Base-by-base conservation (phyloP, 1,140 invertebrate species). In the Araneus ventricosus region DNA sequence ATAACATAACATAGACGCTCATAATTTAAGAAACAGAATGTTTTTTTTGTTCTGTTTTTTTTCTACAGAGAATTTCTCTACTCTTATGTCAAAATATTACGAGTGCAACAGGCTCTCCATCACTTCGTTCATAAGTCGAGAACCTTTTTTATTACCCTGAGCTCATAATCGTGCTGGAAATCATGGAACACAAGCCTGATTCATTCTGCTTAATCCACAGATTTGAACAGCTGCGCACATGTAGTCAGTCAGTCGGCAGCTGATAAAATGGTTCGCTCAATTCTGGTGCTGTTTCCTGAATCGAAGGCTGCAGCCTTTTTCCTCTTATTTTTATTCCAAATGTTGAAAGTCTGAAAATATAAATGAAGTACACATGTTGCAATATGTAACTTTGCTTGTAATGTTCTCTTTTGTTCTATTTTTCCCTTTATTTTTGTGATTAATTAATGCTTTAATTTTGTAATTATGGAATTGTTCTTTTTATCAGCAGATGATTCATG, bases 191-290 rank as follows among this genome's bases (percentile, higher is more conserved):
- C 45, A 61, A 24, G 52, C 5, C 27, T 63, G 85, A 87, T 61
- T 87, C 85, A 87, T 37, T 59, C 30, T 41, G 80, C 39, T 52
- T 82, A 82, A 82, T 82, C 80, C 39, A 45, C 22, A 57, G 57
- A n/a, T 87, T 87, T 87, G 85, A 87, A 87, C 85, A 87, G 85
- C 85, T 87, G 85, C 85, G n/a, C 34, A 27, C 17, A 27, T 61
- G 52, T 22, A 85, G 84, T 59, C 24, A n/a, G n/a, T n/a, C 45
- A 52, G 45, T 52, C 45, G 34, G 57, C 80, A 82, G 80, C 39
- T 82, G 80, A 82, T 75, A 75, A 75, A 75, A 20, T 75, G 70
- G 70, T 17, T 34, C 6, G 24, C 10, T 52, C 7, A n/a, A 27
- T 67, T 6, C 63, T 67, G 24, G 70, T 75, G 17, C 70, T 20